Evolutionary conservation across 2,888 invertebrate species (phyloP), one percentile per base, ranked within the genome.

Genomic region (Drosophila hawaiiensis): DNA sequence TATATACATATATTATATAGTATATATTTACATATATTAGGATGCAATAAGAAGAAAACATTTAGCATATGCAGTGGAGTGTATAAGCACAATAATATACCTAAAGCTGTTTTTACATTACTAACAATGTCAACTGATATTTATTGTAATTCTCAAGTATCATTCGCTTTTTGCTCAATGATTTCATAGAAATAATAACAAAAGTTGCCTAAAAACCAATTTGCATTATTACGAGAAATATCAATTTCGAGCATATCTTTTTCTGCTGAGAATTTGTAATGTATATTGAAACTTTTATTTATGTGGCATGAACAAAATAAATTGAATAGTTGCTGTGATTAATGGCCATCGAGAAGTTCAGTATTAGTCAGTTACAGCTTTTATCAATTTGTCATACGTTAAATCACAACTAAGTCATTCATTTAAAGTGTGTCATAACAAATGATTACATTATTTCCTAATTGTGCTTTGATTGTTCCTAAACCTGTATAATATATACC

Each of bases 361-460:
- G 37, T 28, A 28, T 22, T 28, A 10, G 35, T 22, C 29, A 16
- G 58, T 31, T 22, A 12, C 5, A 12, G n/a, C 50, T n/a, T 19
- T 4, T 12, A 25, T 35, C 33, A 70, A 19, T 37, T 68, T 31
- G n/a, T 31, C 37, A 4, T n/a, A 22, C 33, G 25, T 14, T 28
- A 33, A 54, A 61, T 50, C 43, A 39, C 35, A 63, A 12, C 12
- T 19, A 37, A 39, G 55, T 39, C 33, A 6, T 19, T 37, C 5
- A 29, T 29, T 52, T 19, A 25, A 50, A 29, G 29, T 69, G 29
- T 63, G 69, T 49, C 61, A 60, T 28, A 47, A n/a, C 62, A 70
- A 69, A 74, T 55, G 65, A 54, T 65, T 70, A 10, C 25, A 69
- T 56, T 56, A 19, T 39, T 35, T 28, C 35, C 28, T 61, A 61